These are phyloP conservation scores for Chaetodon trifasciatus DNA, from an alignment of 2,797 vertebrate species.

Conservation along the genomic window DNA sequence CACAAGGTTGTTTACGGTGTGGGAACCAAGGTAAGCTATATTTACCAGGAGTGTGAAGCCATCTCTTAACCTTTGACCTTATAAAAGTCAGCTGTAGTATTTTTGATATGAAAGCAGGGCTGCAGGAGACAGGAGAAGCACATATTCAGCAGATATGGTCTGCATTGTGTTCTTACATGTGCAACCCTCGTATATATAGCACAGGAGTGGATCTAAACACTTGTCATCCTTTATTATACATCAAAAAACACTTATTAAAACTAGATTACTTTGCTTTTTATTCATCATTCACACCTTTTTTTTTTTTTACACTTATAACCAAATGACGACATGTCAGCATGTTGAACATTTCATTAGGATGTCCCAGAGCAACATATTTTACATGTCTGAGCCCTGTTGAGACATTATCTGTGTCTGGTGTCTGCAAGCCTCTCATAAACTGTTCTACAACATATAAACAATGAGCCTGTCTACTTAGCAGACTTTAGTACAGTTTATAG, in stretches of 20 bases:
- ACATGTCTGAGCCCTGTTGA: conserved; percentile 52
- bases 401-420: conserved; percentile 35
- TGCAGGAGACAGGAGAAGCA: not conserved
- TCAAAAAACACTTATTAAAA: not conserved
- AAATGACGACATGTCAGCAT: not conserved
- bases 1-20: conserved; percentile 84
- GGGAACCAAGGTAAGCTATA: conserved; percentile 85
- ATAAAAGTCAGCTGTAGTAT: conserved; percentile 17
- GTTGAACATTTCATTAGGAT: conserved; percentile 9
- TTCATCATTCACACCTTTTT: conserved; percentile 2
- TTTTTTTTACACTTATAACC: not conserved
- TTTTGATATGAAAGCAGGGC: conserved; percentile 15
- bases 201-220: conserved; percentile 14
- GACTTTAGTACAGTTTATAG: conserved; percentile 22
- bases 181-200: not conserved
- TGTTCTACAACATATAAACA: conserved; percentile 26
- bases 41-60: conserved; percentile 68
- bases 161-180: conserved; percentile 16
- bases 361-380: conserved; percentile 52
- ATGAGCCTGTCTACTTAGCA: conserved; percentile 8
- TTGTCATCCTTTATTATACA: conserved; percentile 9
- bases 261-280: not conserved
- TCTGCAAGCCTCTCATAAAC: conserved; percentile 35
- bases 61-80: conserved; percentile 60
- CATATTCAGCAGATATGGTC: too few species aligned